Base-by-base conservation (phyloP, 2,797 vertebrate species). In the Halcyon badia region DNA sequence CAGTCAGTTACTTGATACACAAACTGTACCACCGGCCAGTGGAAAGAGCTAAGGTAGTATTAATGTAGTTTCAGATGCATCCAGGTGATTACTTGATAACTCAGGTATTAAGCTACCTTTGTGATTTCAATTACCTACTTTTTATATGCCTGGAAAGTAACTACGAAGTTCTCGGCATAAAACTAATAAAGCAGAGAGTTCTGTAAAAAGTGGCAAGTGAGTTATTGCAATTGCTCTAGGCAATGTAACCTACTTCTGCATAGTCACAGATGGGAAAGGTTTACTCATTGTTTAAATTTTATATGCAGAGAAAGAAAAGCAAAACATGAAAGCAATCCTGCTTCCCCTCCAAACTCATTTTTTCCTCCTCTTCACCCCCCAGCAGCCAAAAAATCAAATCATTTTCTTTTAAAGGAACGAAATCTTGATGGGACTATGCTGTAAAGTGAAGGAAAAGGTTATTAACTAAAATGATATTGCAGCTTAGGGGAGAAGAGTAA, bases 151-250 rank as follows among this genome's bases (percentile, higher is more conserved):
- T 83, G 66, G 70, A 46, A 96, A 87, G 61, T 84, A 91, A 90
- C 24, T n/a, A 69, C 69, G 66, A 96, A 94, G 68, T 77, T 84
- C 87, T 37, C 48, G 77, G 39, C 65, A 75, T 54, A 96, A 95
- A 96, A 89, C 46, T 82, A 96, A 96, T 86, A 94, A 96, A 94
- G 42, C 14, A 52, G 60, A 80, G 66, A 73, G 56, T 91, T 88
- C 66, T 66, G 17, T 49, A 30, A 12, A 8, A 93, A 69, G 49
- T 33, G 69, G 26, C 42, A 92, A 65, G 48, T 70, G 69, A 77
- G 24, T 94, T 93, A 85, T 22, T 91, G 91, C 70, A 48, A 24
- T 33, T 89, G 83, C 76, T 73, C 66, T n/a, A 71, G 79, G 81
- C 62, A 85, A 35, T 13, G 46, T 81, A 86, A 95, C 84, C 85